A percentile compares a stretch with the other conserved stretches of the same genome.
These are phyloP conservation scores for Syncerus caffer DNA, from an alignment of 2,797 vertebrate genomes.

Conservation along the genomic window DNA sequence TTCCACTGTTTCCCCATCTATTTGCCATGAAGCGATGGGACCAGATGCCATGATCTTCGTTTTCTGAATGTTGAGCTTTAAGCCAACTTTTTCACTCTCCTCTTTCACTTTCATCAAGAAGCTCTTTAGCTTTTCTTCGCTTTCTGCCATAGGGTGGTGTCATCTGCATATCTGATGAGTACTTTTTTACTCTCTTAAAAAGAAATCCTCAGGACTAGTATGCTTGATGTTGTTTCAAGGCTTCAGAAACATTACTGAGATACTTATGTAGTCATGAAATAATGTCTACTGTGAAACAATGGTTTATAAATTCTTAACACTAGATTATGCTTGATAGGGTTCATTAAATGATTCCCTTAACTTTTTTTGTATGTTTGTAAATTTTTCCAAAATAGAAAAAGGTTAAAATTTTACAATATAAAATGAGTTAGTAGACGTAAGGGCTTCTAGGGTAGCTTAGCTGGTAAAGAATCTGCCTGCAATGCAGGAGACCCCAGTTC, in stretches of 20 bases:
- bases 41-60: background rate
- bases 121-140: background rate
- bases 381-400: background rate
- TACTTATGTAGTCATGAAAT: fast-evolving
- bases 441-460: background rate
- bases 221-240: background rate
- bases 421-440: background rate
- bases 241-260: background rate
- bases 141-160: background rate
- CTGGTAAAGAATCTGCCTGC: background rate
- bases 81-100: background rate
- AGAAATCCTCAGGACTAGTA: background rate
- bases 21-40: background rate
- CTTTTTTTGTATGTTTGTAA: background rate
- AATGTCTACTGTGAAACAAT: background rate
- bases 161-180: background rate
- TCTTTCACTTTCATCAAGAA: background rate
- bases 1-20: background rate
- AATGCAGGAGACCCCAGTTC: background rate
- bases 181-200: background rate
- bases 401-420: background rate
- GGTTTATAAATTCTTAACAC: background rate
- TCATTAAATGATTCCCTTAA: background rate
- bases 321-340: background rate
- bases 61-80: background rate